Base-by-base conservation (phyloP, 1,140 invertebrate species). In the Drosophila repleta region DNA sequence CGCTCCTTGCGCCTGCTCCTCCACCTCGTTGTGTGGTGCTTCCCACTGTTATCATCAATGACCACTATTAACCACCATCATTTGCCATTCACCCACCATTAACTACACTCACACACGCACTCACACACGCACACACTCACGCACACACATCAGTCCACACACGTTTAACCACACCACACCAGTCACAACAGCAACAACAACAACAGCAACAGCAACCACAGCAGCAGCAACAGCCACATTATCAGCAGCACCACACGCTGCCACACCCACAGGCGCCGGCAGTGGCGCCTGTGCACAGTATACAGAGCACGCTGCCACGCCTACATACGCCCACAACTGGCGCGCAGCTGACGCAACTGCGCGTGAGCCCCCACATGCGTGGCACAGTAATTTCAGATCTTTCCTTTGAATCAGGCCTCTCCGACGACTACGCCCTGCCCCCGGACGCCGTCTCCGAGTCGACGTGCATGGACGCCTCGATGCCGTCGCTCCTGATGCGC, bases 341-440 rank as follows among this genome's bases (percentile, higher is more conserved):
- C 70, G 61, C 83, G 67, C 76, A 60, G 77, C 66, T 49, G 37
- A 62, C 72, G 65, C 84, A 84, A 74, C 73, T 79, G 66, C 71
- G 64, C 69, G 56, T 70, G 48, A 80, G 77, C 65, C 57, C 71
- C 76, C 77, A 81, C 81, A 90, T 89, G 74, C 90, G 90, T 88
- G 89, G 82, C 84, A 90, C 87, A 92, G 90, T 91, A 92, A 92
- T 93, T 93, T 89, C 93, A 97, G 96, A 97, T 93, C 96, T 96
- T 74, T 98, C 97, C 57, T 95, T 97, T 92, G 96, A 97, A 92
- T 98, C 97, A 43, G 97, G 97, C 61, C 94, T 97, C 92, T 98
- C 97, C 17, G 97, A 98, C 91, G 98, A 99, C 93, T 99, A 99
- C 92, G 97, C 97, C 20, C 96, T 98, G 79, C 98, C 98, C 17